Evolutionary conservation across 2,888 invertebrate genomes (phyloP).

Genomic region (Thelaira solivaga): DNA sequence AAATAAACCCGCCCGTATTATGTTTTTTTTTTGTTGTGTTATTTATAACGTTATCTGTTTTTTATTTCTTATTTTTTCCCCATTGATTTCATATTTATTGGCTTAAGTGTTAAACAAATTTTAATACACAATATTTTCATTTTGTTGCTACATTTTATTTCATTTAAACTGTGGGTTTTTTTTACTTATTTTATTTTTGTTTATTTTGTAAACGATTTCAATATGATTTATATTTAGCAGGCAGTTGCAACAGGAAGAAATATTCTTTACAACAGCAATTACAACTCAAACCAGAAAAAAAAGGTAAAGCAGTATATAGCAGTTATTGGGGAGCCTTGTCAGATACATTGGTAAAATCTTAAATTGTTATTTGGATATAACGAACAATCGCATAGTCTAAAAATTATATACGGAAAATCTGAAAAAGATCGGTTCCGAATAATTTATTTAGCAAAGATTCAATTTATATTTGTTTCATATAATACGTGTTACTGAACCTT

Average conservation of each 20-base stretch:
- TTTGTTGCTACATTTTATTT: neutral
- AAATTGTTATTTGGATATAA: too few species aligned
- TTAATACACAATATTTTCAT: conserved; percentile 27
- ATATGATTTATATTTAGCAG: conserved; percentile 51
- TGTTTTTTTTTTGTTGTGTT: neutral
- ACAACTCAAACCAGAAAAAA: neutral
- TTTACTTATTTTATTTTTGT: conserved; percentile 14
- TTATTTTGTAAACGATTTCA: conserved; percentile 35
- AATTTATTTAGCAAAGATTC: too few species aligned
- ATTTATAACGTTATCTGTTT: too few species aligned
- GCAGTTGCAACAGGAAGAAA: neutral
- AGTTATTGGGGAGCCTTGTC: too few species aligned
- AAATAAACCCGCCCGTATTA: neutral
- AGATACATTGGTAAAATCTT: too few species aligned
- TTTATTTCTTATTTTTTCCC: neutral
- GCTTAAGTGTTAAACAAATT: conserved; percentile 49
- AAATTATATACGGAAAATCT: too few species aligned
- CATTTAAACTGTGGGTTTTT: neutral
- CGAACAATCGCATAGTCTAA: too few species aligned
- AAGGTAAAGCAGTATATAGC: neutral
- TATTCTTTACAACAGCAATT: neutral
- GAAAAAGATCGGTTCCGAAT: too few species aligned
- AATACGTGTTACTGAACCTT: too few species aligned
- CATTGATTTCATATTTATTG: conserved; percentile 31
- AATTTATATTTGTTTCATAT: too few species aligned